A percentile compares a stretch with the other conserved stretches of the same genome.
Evolutionary conservation across 2,888 invertebrate species (phyloP).

Genomic region (Phragmatobia fuliginosa): DNA sequence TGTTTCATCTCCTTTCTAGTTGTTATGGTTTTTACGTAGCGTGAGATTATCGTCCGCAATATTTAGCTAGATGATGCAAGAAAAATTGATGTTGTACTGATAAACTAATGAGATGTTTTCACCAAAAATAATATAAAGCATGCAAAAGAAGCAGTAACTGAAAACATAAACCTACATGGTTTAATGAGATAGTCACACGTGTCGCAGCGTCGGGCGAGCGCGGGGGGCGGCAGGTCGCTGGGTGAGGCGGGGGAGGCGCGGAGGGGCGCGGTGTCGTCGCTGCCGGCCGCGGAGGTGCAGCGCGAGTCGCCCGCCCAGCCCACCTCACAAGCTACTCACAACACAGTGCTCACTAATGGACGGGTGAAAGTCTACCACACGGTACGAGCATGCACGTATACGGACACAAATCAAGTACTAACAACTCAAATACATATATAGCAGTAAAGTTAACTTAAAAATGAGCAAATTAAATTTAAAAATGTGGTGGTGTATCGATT

Average conservation of each 20-base stretch:
- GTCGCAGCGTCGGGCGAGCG: conserved; percentile 54
- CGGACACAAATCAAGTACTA: neutral
- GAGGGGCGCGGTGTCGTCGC: conserved; percentile 69
- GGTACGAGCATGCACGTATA: neutral
- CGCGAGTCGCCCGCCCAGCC: conserved; percentile 48
- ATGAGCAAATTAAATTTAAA: neutral
- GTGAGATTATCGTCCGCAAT: neutral
- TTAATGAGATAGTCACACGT: conserved; percentile 31
- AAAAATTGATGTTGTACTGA: neutral
- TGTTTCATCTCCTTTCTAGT: neutral
- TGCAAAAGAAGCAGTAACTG: neutral
- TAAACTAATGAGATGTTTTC: neutral
- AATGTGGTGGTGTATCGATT: neutral
- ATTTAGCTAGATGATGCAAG: conserved; percentile 20
- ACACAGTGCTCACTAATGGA: neutral
- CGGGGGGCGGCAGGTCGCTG: conserved; percentile 40
- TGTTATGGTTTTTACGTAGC: neutral
- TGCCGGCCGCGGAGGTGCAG: conserved; percentile 60
- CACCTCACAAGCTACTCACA: neutral
- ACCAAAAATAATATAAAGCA: neutral
- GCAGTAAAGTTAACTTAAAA: neutral
- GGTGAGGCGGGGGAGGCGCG: conserved; percentile 67
- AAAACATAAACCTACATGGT: conserved; percentile 15
- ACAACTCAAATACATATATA: neutral
- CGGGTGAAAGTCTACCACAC: neutral